Percentiles rank a stretch among this genome's conserved stretches.
These are phyloP conservation scores for Idaea biselata DNA, from an alignment of 2,888 invertebrate genomes.

Conservation along the genomic window DNA sequence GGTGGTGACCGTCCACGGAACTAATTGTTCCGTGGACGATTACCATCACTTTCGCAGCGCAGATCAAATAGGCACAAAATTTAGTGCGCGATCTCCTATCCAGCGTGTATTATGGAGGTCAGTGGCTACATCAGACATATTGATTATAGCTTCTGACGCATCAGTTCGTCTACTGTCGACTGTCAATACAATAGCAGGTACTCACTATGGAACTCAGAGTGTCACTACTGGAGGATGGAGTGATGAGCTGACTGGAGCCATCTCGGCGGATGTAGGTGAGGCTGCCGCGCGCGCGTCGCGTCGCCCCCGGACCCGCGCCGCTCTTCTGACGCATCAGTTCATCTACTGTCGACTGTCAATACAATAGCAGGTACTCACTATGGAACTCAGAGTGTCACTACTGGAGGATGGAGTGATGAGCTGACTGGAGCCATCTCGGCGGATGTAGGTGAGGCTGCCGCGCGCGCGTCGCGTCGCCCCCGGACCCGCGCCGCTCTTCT, in stretches of 20 bases:
- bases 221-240: constrained; percentile 78
- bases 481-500: too few species aligned
- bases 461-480: too few species aligned
- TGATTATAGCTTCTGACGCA: constrained; percentile 1
- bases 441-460: constrained; percentile 87
- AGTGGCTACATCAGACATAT: too few species aligned
- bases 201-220: constrained; percentile 71
- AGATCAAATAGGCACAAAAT: too few species aligned
- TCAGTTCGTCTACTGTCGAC: not conserved
- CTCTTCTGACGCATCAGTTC: too few species aligned
- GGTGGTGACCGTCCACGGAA: too few species aligned
- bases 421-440: constrained; percentile 86
- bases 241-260: constrained; percentile 84
- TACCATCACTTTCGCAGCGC: too few species aligned
- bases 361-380: constrained; percentile 42
- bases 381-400: constrained; percentile 74
- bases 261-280: constrained; percentile 88
- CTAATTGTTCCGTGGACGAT: too few species aligned
- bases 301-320: too few species aligned
- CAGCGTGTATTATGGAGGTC: too few species aligned
- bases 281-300: too few species aligned
- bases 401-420: constrained; percentile 80
- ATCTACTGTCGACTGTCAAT: constrained; percentile 53
- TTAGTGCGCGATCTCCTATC: too few species aligned
- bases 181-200: constrained; percentile 10